Evolutionary conservation across 2,888 invertebrate species (phyloP).

Genomic region (Aphidius colemani): DNA sequence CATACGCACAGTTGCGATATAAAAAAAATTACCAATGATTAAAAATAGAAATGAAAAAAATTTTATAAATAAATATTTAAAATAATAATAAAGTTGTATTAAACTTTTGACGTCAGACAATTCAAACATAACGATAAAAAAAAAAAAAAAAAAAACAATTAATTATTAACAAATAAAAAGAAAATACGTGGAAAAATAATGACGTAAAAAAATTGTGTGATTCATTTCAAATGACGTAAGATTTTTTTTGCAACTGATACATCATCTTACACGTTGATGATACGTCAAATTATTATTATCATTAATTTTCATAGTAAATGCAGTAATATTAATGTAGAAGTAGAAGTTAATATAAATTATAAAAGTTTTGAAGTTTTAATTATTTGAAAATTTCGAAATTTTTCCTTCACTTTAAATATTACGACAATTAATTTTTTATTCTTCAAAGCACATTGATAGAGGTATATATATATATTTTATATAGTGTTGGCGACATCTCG

Average conservation of each 20-base stretch:
- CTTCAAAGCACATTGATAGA: too few relatives aligned
- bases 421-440: neutral
- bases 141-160: neutral
- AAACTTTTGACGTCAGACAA: neutral
- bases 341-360: too few relatives aligned
- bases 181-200: neutral
- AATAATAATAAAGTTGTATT: neutral
- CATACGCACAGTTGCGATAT: slow-evolving; percentile 3
- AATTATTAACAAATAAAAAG: neutral
- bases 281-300: too few relatives aligned
- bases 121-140: too few relatives aligned
- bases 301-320: too few relatives aligned
- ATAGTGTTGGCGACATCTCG: neutral
- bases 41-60: neutral
- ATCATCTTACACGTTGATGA: neutral
- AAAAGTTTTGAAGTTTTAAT: too few relatives aligned
- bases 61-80: neutral
- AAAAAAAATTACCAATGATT: neutral
- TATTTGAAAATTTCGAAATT: too few relatives aligned
- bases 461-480: neutral
- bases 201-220: neutral
- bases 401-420: neutral
- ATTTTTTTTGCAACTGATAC: neutral
- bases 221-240: neutral
- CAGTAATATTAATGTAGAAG: too few relatives aligned